Conservation (phyloP, 2,797 vertebrate species). For the Pogonophryne albipinna region DNA sequence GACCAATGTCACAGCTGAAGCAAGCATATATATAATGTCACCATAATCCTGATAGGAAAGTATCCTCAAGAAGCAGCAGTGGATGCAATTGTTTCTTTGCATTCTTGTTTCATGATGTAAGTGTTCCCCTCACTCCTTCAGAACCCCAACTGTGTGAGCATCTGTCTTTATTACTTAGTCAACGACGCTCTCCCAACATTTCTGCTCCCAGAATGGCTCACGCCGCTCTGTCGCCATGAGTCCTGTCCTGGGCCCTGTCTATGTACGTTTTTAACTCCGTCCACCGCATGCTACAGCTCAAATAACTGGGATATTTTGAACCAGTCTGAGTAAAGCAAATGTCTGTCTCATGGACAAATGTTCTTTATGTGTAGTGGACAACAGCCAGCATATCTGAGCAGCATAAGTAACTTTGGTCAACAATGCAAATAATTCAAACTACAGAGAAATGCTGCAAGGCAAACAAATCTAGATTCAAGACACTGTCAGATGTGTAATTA, state of each 20-base stretch:
- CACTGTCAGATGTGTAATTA: not conserved
- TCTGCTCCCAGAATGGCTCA: slow-evolving; percentile 82
- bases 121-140: not conserved
- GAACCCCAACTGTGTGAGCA: slow-evolving; percentile 52
- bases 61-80: not conserved
- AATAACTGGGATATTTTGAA: slow-evolving; percentile 82
- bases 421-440: not conserved
- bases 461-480: not conserved
- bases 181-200: slow-evolving; percentile 69
- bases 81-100: not conserved
- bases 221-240: slow-evolving; percentile 79
- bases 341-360: slow-evolving; percentile 57
- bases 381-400: not conserved
- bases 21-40: too few species aligned
- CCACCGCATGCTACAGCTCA: slow-evolving; percentile 75
- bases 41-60: too few species aligned
- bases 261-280: slow-evolving; percentile 79
- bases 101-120: slow-evolving; percentile 12
- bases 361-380: slow-evolving; percentile 39
- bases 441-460: not conserved
- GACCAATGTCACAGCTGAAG: too few species aligned
- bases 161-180: slow-evolving; percentile 62
- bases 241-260: slow-evolving; percentile 58
- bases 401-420: not conserved
- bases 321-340: slow-evolving; percentile 68